Evolutionary conservation across 1,140 invertebrate species (phyloP).

Genomic region (Ceratosolen solmsi): DNA sequence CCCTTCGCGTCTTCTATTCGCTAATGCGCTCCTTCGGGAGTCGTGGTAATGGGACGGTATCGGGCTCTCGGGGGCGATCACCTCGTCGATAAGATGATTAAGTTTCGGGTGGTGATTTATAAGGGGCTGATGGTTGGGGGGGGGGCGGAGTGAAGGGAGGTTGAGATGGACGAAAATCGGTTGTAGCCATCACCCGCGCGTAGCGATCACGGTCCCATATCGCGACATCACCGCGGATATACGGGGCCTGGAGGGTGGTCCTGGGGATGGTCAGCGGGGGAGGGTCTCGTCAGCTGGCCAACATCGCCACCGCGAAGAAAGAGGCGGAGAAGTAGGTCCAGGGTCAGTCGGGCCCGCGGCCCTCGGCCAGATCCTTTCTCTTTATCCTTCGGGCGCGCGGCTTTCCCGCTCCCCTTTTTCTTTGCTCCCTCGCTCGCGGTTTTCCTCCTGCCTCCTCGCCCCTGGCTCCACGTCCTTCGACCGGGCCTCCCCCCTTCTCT

Average conservation of each 20-base stretch:
- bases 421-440: neutral
- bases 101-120: too few species aligned
- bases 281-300: slow-evolving; percentile 7
- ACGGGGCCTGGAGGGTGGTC: too few species aligned
- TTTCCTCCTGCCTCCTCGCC: neutral
- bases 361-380: slow-evolving; percentile 46
- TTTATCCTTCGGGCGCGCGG: slow-evolving; percentile 42
- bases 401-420: neutral
- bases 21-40: too few species aligned
- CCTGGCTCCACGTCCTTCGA: slow-evolving; percentile 25
- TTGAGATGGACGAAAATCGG: neutral
- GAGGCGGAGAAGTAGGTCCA: slow-evolving; percentile 12
- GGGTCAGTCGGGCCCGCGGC: slow-evolving; percentile 23
- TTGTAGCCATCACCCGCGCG: neutral
- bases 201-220: neutral
- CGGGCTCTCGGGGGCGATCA: neutral
- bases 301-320: slow-evolving; percentile 16
- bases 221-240: neutral
- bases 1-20: too few species aligned
- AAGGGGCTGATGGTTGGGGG: neutral
- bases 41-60: too few species aligned
- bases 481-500: slow-evolving; percentile 50
- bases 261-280: neutral
- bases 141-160: neutral
- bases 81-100: neutral